Evolutionary conservation across 2,797 vertebrate genomes (phyloP), one percentile per base, ranked within the genome.

Genomic region (Sebastes trivittatus): DNA sequence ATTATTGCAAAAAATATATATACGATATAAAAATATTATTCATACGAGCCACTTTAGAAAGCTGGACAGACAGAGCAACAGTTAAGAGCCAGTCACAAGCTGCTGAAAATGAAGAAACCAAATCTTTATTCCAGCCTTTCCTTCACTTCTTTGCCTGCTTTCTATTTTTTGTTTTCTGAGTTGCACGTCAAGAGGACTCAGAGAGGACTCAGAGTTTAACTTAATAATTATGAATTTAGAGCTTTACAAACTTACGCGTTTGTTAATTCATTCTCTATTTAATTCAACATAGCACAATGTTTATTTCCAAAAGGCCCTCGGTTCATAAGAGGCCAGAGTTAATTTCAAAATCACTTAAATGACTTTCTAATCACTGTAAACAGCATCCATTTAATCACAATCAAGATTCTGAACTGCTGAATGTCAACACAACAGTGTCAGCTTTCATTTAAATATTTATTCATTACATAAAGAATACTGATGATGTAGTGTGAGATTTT

Each of bases 301-400:
- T 65, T 34, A 18, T 62, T 76, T 56, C n/a, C 20, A 27, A 16
- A 4, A 11, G 25, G 5, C 29, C 11, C 34, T 14, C 13, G 16
- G 25, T 69, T 65, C 30, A 29, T 2, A 32, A 10, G 16, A 59
- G 63, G 52, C 20, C 36, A 32, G 63, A 74, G 42, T 71, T 56
- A 5, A 69, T 56, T 49, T 72, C 52, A 60, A 18, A 68, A 27
- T 14, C 55, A 30, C n/a, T 22, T 54, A 11, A 60, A 80, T 69
- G 1, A 65, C 16, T 52, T 66, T 59, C 4, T 66, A 77, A 77
- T 75, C 23, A 70, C 23, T 13, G 30, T 16, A 27, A 30, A 55
- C 70, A 59, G n/a, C 49, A 23, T 52, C 27, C 6, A 59, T 81
- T 88, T 74, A 75, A 80, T 88, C 81, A 80, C 68, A 78, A 46